phyloP scores from a whole-genome alignment of 2,797 vertebrate species.

The Bovichtus diacanthus region DNA sequence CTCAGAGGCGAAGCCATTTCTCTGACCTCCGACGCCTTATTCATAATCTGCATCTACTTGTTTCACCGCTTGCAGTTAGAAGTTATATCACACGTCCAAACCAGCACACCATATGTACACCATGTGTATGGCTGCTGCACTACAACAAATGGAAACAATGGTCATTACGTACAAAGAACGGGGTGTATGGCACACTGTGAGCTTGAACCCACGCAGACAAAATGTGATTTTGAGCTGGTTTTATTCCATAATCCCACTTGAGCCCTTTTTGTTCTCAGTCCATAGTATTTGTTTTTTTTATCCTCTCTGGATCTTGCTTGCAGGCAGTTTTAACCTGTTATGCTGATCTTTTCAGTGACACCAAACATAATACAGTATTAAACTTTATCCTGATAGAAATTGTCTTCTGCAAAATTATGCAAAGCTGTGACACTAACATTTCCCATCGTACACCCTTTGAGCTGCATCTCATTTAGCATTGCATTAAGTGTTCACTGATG shows the following conservation, averaged over 20 bases:
- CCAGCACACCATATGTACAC: too few relatives aligned
- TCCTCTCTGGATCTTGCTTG: conserved; percentile 15
- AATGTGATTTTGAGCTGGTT: conserved; percentile 25
- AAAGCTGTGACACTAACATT: conserved; percentile 34
- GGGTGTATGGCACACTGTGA: neutral
- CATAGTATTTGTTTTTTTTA: conserved; percentile 11
- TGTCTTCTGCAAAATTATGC: conserved; percentile 52
- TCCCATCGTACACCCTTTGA: conserved; percentile 23
- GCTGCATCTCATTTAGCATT: conserved; percentile 44
- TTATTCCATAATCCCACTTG: conserved; percentile 24
- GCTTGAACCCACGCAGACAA: neutral
- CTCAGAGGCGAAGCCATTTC: too few relatives aligned
- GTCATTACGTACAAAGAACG: neutral
- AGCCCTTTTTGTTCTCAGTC: conserved; percentile 24
- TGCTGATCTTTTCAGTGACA: conserved; percentile 20
- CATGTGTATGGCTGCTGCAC: neutral
- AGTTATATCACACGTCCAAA: neutral
- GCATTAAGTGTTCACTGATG: conserved; percentile 15
- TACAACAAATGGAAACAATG: neutral
- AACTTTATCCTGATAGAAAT: conserved; percentile 21
- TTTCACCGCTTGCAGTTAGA: neutral
- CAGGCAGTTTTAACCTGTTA: conserved; percentile 15
- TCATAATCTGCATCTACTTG: neutral
- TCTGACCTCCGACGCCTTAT: too few relatives aligned
- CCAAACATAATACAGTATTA: conserved; percentile 19